Evolutionary conservation across 1,140 invertebrate genomes (phyloP), one percentile per base, ranked within the genome.

Genomic region (Pseudomyrmex gracilis): DNA sequence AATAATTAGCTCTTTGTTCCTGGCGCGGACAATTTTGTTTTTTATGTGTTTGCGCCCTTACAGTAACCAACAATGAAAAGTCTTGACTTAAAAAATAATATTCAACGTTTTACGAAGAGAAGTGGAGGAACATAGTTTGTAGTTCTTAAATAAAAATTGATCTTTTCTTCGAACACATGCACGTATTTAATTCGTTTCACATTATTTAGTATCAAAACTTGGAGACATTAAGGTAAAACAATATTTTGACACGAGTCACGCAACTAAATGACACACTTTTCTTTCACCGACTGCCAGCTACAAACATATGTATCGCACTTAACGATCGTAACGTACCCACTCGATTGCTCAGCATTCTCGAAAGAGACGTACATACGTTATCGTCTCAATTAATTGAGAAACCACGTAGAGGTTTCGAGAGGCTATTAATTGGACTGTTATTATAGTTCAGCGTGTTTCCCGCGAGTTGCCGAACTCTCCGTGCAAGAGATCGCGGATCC

Each of bases 321-420:
- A 77, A 67, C 51, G 67, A 77, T 51, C 34, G 17, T 68, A 55
- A 43, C 64, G 55, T 67, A 67, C 8, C 34, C 45, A 17, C 34
- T 82, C 67, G 45, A 82, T 73, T 34, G 34, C 34, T 34, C 34
- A 34, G 34, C 34, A 82, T 34, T 61, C 67, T 47, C 77, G 43
- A 82, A 49, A 17, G 24, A 24, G 2, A 2, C n/a, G 43, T 49
- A 55, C 43, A 34, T 24, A 24, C 24, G 17, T 73, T 57, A 45
- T 73, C 61, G n/a, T 45, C 3, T 34, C 68, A n/a, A 87, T 87
- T 86, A 87, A 77, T 86, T 60, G 49, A 22, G 20, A 57, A 49
- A 55, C 53, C 64, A 73, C 34, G 70, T 73, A 82, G 34, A 34
- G 17, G 58, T 60, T 63, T 58, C 70, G 47, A 77, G 74, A 13